phyloP scores from a whole-genome alignment of 1,140 invertebrate species.

The Mamestra configurata region DNA sequence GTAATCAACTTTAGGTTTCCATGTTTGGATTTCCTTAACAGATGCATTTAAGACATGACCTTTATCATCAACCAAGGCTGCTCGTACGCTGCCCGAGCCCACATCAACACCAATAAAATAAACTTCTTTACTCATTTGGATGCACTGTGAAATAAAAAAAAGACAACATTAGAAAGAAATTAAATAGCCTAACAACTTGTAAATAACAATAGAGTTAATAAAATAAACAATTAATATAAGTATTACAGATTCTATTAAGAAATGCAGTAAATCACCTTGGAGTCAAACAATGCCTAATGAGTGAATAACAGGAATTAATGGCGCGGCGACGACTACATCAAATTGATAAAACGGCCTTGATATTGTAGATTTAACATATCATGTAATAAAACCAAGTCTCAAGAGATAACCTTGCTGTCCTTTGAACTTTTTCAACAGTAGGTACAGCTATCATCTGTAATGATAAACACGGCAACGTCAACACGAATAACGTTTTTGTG shows the following conservation, averaged over 20 bases:
- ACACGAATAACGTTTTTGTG: background rate
- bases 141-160: background rate
- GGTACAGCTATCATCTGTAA: background rate
- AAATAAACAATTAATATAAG: background rate
- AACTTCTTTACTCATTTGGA: conserved; percentile 65
- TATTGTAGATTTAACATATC: conserved; percentile 27
- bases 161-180: background rate
- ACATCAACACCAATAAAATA: conserved; percentile 98
- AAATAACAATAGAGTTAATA: background rate
- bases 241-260: too few species aligned
- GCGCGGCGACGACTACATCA: background rate
- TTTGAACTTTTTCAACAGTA: conserved; percentile 41
- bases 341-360: conserved; percentile 48
- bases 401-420: conserved; percentile 56
- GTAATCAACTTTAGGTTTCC: conserved; percentile 92
- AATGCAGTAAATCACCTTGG: background rate
- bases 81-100: conserved; percentile 96
- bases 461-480: background rate
- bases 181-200: background rate
- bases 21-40: conserved; percentile 92
- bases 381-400: conserved; percentile 38
- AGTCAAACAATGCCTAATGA: background rate
- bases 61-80: conserved; percentile 91
- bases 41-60: conserved; percentile 91
- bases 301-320: conserved; percentile 8